A percentile compares a stretch with the other conserved stretches of the same genome.
Conservation (phyloP, 2,888 invertebrate species). For the Abscondita cerata region DNA sequence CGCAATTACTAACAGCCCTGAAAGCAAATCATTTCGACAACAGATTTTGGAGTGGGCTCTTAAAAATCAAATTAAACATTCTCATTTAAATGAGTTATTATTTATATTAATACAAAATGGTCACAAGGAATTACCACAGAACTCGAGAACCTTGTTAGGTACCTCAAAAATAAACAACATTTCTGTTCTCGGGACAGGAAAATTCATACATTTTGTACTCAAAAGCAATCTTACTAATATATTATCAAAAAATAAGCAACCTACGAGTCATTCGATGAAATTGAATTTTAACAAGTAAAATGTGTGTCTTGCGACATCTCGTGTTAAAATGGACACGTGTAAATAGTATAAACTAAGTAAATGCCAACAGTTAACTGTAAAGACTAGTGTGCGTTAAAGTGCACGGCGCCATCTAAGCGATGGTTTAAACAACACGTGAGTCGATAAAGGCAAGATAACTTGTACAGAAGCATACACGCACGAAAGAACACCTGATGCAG, state of each 20-base stretch:
- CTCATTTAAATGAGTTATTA: conserved; percentile 5
- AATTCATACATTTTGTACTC: conserved; percentile 7
- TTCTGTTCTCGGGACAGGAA: not conserved
- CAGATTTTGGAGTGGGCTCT: not conserved
- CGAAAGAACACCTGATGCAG: too few relatives aligned
- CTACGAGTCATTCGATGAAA: not conserved
- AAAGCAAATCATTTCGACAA: not conserved
- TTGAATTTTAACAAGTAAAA: conserved; percentile 11
- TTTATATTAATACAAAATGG: conserved; percentile 3
- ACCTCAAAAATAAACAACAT: not conserved
- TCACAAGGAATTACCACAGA: not conserved
- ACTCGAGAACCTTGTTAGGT: conserved; percentile 1
- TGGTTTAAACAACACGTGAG: too few relatives aligned
- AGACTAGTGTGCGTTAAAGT: too few relatives aligned
- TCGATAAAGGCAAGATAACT: too few relatives aligned
- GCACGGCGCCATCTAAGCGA: too few relatives aligned
- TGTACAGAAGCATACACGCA: too few relatives aligned
- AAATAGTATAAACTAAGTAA: too few relatives aligned
- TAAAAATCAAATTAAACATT: conserved; percentile 7
- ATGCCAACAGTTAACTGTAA: too few relatives aligned
- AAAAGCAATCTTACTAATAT: not conserved
- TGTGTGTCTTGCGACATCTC: conserved; percentile 2
- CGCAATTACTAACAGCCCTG: conserved; percentile 1
- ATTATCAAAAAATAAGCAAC: not conserved
- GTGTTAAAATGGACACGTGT: not conserved